These are phyloP conservation scores for Chlorops oryzae DNA, from an alignment of 1,140 invertebrate species.

Conservation along the genomic window DNA sequence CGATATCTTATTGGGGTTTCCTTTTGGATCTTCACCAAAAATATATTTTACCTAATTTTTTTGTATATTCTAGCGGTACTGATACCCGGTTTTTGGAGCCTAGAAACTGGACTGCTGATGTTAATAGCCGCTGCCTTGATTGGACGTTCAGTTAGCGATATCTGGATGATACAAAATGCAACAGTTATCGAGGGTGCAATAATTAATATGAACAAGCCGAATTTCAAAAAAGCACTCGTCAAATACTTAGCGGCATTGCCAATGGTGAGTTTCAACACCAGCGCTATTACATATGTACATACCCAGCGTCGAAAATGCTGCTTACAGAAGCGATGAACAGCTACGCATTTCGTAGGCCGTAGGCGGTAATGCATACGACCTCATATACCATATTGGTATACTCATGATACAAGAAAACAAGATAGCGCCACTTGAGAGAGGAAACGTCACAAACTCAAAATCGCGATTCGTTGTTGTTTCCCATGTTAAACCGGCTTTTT, in stretches of 20 bases:
- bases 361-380: too few relatives aligned
- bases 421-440: too few relatives aligned
- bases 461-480: too few relatives aligned
- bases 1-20: background rate
- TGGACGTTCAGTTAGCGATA: constrained; percentile 85
- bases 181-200: constrained; percentile 94
- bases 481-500: too few relatives aligned
- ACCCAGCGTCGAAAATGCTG: too few relatives aligned
- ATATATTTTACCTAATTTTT: background rate
- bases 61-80: constrained; percentile 60
- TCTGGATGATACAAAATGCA: constrained; percentile 93
- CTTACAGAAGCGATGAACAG: too few relatives aligned
- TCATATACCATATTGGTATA: too few relatives aligned
- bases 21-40: background rate
- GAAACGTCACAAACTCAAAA: too few relatives aligned
- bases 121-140: constrained; percentile 78
- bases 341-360: too few relatives aligned
- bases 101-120: constrained; percentile 72
- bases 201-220: constrained; percentile 72
- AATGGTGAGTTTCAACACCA: constrained; percentile 68
- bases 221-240: constrained; percentile 70
- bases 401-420: too few relatives aligned
- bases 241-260: constrained; percentile 78
- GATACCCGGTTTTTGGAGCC: constrained; percentile 68
- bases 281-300: constrained; percentile 15